A percentile compares a stretch with the other conserved stretches of the same genome.
Conservation (phyloP, 1,140 invertebrate species). For the Antheraea pernyi region DNA sequence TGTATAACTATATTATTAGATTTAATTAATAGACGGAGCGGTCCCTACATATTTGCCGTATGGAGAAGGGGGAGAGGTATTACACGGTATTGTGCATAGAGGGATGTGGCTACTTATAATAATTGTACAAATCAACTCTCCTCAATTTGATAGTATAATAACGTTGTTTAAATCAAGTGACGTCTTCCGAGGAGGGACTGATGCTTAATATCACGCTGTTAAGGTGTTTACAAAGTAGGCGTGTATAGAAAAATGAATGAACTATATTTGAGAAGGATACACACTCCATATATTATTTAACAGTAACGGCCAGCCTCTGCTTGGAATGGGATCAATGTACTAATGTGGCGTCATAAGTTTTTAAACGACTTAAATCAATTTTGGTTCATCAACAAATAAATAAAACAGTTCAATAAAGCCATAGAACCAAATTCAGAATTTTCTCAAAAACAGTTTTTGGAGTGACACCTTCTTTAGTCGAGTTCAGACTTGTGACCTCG, state of each 20-base stretch:
- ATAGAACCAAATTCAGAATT: too few species aligned
- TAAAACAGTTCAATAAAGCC: too few species aligned
- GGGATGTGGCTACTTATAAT: constrained; percentile 33
- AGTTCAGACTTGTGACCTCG: too few species aligned
- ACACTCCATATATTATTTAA: too few species aligned
- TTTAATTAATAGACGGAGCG: not conserved
- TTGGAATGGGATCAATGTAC: too few species aligned
- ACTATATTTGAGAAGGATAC: too few species aligned
- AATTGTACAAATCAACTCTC: constrained; percentile 27
- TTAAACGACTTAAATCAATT: too few species aligned
- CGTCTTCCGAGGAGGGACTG: constrained; percentile 25
- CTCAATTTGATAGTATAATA: constrained; percentile 28
- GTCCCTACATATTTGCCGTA: not conserved
- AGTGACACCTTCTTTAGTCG: too few species aligned
- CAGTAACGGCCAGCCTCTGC: too few species aligned
- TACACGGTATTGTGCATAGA: constrained; percentile 13
- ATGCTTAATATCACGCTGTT: not conserved
- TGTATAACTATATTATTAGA: not conserved
- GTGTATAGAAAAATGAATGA: not conserved
- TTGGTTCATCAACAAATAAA: too few species aligned
- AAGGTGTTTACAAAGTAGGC: not conserved
- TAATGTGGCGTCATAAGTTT: too few species aligned
- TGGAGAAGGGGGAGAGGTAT: not conserved
- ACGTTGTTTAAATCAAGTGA: constrained; percentile 29
- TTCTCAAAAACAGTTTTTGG: too few species aligned